Evolutionary conservation across 2,888 invertebrate species (phyloP).

Genomic region (Nomada lathburiana): DNA sequence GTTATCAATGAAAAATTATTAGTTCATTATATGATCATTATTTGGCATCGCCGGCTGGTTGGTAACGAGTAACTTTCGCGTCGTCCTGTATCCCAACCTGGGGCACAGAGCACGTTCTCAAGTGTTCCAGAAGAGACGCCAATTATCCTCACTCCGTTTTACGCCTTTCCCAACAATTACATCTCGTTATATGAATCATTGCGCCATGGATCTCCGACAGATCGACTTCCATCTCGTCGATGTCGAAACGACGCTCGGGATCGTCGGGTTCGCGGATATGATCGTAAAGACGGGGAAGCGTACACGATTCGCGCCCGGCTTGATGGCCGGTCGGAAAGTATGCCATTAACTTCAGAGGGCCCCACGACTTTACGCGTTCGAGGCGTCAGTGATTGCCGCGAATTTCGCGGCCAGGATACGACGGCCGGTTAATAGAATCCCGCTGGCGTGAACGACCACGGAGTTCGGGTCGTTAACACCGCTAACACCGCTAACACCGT

Average conservation of each 20-base stretch:
- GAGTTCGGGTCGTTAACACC: conserved; percentile 57
- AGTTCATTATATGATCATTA: too few relatives aligned
- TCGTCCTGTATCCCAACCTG: too few relatives aligned
- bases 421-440: conserved; percentile 53
- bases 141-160: too few relatives aligned
- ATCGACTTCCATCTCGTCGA: background rate
- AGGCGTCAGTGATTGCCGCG: conserved; percentile 31
- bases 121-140: too few relatives aligned
- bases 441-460: conserved; percentile 46
- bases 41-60: too few relatives aligned
- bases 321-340: background rate
- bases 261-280: background rate
- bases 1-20: too few relatives aligned
- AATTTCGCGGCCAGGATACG: conserved; percentile 34
- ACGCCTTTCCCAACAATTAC: background rate
- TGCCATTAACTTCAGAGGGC: conserved; percentile 17
- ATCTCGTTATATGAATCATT: background rate
- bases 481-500: conserved; percentile 52
- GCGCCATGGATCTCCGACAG: background rate
- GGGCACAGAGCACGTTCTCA: too few relatives aligned
- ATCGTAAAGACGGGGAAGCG: background rate
- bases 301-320: background rate
- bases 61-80: too few relatives aligned
- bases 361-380: conserved; percentile 29
- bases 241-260: background rate